Base-by-base conservation (phyloP, 2,113 vertebrate genomes). In the Proterorhinus semilunaris region DNA sequence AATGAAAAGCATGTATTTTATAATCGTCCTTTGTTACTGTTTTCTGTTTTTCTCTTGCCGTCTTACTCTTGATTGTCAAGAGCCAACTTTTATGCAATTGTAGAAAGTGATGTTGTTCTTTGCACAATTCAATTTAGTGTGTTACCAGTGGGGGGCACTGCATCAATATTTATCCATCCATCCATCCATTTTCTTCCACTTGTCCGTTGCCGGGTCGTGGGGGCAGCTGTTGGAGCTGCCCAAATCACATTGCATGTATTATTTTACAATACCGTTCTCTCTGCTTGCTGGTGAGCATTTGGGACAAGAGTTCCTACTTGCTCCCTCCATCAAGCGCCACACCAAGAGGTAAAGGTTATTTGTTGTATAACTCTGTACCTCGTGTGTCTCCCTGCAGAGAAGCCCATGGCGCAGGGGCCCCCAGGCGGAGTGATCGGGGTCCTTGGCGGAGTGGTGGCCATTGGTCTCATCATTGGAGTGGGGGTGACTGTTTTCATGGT, bases 341-440 rank as follows among this genome's bases (percentile, higher is more conserved):
- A 3, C n/a, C 42, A 13, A 61, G 42, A 44, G 13, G 42, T 61
- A 7, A 61, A 57, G 27, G 9, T 65, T 61, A 36, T 71, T 63
- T 65, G 43, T 68, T 16, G 13, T 44, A 21, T 21, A 13, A 7
- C 53, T 43, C 67, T 69, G 67, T 80, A 66, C 42, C 84, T 73
- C 80, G 71, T 85, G 55, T 62, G 68, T 88, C 74, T 83, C 61
- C 78, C 80, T 93, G 70, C 92, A 98, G 97, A 96, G 83, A 98
- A 96, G 76, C 95, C 95, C 0, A 77, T 94, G 78, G 84, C 94
- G 8, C 94, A 90, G 82, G 89, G 92, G n/a, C 89, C 91, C 47
- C 92, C 94, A 0, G 94, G 95, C 48, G 93, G 93, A 8, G 75
- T 93, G 46, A 90, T 95, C 6, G 93, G 93, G 4, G 90, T 98